phyloP scores from a whole-genome alignment of 53 echinoderm and acorn worm species.

The Luidia sarsii region DNA sequence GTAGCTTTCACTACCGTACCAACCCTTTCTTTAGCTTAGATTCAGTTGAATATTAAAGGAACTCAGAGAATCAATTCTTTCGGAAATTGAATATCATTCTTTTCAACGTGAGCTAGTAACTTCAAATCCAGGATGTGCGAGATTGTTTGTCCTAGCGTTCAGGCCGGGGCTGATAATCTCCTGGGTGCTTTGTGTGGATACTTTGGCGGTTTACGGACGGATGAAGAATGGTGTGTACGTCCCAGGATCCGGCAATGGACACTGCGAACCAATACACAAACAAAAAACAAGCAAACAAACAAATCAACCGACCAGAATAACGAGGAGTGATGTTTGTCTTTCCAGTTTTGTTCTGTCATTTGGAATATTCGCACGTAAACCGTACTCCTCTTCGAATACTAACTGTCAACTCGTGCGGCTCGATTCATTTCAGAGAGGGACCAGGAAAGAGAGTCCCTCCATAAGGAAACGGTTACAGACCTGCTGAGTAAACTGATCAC shows the following conservation, averaged over 20 bases:
- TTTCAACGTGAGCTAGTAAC: background rate
- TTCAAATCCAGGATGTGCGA: too few species aligned
- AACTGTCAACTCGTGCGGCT: background rate
- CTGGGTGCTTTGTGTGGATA: too few species aligned
- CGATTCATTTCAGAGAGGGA: background rate
- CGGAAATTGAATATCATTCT: too few species aligned
- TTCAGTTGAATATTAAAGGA: background rate
- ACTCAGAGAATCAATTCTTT: background rate
- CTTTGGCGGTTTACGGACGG: constrained; percentile 39
- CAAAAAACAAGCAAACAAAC: too few species aligned
- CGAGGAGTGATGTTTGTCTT: background rate
- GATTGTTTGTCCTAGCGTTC: too few species aligned
- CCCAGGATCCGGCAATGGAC: constrained; percentile 68
- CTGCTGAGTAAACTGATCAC: constrained; percentile 77
- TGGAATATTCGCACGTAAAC: background rate
- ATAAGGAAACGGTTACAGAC: constrained; percentile 14
- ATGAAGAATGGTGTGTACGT: constrained; percentile 85
- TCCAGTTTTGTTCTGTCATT: background rate
- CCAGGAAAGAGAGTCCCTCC: background rate
- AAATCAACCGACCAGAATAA: background rate
- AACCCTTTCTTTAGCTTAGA: background rate
- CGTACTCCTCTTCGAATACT: background rate
- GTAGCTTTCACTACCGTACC: background rate
- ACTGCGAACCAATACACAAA: too few species aligned
- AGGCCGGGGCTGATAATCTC: too few species aligned